A percentile compares a stretch with the other conserved stretches of the same genome.
Evolutionary conservation across 2,888 invertebrate genomes (phyloP).

Genomic region (Nipponacmea schrenckii): DNA sequence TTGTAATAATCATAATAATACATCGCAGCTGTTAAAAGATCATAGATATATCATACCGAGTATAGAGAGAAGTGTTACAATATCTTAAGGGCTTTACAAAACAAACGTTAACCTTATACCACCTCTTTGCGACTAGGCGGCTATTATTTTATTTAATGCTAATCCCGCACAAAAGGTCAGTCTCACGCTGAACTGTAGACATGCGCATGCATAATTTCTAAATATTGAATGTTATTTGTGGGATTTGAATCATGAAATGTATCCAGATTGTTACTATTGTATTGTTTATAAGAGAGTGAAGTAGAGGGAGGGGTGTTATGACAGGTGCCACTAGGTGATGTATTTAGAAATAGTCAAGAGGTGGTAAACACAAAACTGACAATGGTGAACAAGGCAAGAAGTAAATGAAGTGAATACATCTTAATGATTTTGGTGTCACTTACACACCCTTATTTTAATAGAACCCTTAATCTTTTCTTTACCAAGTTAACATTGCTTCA

Average conservation of each 20-base stretch:
- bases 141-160: background rate
- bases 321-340: background rate
- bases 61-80: too few relatives aligned
- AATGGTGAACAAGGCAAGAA: background rate
- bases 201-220: slow-evolving; percentile 5
- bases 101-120: background rate
- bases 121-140: background rate
- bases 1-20: background rate
- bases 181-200: background rate
- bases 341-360: background rate
- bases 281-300: background rate
- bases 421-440: background rate
- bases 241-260: slow-evolving; percentile 1
- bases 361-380: background rate
- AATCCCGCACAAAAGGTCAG: slow-evolving; percentile 1
- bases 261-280: background rate
- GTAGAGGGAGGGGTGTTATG: background rate
- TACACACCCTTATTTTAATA: slow-evolving; percentile 1
- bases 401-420: slow-evolving; percentile 2
- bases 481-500: background rate
- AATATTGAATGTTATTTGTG: background rate
- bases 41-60: too few relatives aligned
- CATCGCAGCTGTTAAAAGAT: background rate
- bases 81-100: background rate
- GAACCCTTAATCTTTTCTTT: background rate